phyloP scores from a whole-genome alignment of 2,797 vertebrate genomes.

The Hydrocynus forskahlii region DNA sequence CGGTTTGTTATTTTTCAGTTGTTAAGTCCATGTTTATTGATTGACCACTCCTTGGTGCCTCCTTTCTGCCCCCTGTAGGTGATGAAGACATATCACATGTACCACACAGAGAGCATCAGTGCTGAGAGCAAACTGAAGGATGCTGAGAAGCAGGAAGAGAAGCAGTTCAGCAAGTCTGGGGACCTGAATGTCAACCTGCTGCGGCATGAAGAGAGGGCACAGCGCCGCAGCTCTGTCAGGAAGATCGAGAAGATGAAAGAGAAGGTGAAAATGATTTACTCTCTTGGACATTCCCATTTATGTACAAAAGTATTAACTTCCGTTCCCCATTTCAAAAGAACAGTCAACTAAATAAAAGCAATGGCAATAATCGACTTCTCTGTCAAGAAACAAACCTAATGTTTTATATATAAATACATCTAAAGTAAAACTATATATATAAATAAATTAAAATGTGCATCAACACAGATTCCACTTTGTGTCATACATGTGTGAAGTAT shows the following conservation, averaged over 20 bases:
- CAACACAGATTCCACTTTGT: neutral
- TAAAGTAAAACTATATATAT: no score
- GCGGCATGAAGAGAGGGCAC: slow-evolving; percentile 91
- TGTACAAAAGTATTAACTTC: no score
- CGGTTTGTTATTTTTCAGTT: neutral
- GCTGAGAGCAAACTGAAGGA: slow-evolving; percentile 98
- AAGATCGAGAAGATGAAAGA: slow-evolving; percentile 99
- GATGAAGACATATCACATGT: slow-evolving; percentile 99
- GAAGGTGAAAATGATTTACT: slow-evolving; percentile 77
- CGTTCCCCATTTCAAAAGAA: no score
- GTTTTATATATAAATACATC: no score
- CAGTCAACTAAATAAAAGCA: no score
- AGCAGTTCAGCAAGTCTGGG: slow-evolving; percentile 94
- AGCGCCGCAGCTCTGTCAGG: slow-evolving; percentile 93
- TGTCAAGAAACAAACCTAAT: no score
- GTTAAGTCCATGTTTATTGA: neutral
- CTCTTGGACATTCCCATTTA: no score
- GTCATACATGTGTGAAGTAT: neutral
- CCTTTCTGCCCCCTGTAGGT: slow-evolving; percentile 78
- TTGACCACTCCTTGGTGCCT: neutral
- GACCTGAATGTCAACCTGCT: slow-evolving; percentile 94
- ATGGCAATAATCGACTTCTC: no score
- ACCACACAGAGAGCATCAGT: slow-evolving; percentile 96
- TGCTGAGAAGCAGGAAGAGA: slow-evolving; percentile 97
- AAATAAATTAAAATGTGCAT: no score